Evolutionary conservation across 2,113 vertebrate genomes (phyloP).

Genomic region (Phalacrocorax aristotelis): DNA sequence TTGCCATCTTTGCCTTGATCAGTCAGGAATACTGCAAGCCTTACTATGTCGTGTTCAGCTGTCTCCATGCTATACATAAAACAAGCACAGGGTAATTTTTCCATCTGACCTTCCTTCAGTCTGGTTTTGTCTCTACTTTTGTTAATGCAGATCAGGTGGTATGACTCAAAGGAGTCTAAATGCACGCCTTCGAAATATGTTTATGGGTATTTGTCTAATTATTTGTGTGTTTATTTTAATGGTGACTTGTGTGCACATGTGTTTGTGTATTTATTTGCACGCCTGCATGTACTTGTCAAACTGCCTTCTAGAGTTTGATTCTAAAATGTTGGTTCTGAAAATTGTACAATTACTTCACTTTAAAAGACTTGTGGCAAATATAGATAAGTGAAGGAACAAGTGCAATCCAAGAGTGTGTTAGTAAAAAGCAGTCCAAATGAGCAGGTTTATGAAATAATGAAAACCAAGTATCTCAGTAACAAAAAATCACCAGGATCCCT

Average conservation of each 20-base stretch:
- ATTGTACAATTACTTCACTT: background rate
- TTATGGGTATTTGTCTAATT: conserved; percentile 20
- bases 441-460: background rate
- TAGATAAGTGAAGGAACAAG: background rate
- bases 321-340: background rate
- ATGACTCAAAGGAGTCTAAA: conserved; percentile 23
- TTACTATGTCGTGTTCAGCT: conserved; percentile 55
- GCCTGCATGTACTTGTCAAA: conserved; percentile 49
- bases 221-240: conserved; percentile 1
- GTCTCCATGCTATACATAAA: background rate
- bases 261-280: conserved; percentile 49
- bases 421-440: background rate
- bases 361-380: background rate
- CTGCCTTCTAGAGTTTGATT: conserved; percentile 11
- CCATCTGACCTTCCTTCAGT: conserved; percentile 29
- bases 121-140: conserved; percentile 46
- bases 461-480: background rate
- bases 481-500: background rate
- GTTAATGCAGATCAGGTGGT: conserved; percentile 40
- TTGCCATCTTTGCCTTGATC: conserved; percentile 48
- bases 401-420: background rate
- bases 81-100: conserved; percentile 17
- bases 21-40: conserved; percentile 54
- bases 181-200: conserved; percentile 28
- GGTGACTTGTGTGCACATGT: background rate